Conservation (phyloP, 2,797 vertebrate genomes). For the Sebastes kiyomatsui region DNA sequence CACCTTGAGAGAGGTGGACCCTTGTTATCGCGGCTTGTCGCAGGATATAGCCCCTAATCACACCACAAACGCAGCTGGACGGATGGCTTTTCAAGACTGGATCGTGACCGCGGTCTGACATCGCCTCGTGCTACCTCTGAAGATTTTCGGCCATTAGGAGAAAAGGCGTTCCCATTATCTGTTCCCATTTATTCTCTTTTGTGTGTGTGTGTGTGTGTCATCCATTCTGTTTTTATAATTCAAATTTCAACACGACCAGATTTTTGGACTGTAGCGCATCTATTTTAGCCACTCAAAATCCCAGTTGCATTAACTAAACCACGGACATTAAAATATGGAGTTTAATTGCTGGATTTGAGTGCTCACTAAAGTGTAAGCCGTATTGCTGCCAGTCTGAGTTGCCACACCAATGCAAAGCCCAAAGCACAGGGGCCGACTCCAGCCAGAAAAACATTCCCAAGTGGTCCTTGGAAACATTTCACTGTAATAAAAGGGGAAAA, state of each 20-base stretch:
- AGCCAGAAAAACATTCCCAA: conserved; percentile 42
- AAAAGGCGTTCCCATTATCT: background rate
- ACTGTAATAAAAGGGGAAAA: conserved; percentile 24
- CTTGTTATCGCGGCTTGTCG: conserved; percentile 60
- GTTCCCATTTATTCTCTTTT: background rate
- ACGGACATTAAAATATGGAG: conserved; percentile 8
- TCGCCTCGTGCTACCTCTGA: conserved; percentile 7
- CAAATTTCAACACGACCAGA: background rate
- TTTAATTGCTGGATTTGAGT: conserved; percentile 28
- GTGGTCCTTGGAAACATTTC: conserved; percentile 54
- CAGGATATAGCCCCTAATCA: conserved; percentile 46
- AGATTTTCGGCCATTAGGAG: conserved; percentile 22
- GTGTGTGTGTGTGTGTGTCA: background rate
- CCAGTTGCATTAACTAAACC: conserved; percentile 12
- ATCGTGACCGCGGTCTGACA: background rate
- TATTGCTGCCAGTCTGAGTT: conserved; percentile 30
- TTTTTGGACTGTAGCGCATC: background rate
- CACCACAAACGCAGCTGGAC: conserved; percentile 35
- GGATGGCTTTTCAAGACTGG: conserved; percentile 40
- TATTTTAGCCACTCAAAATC: background rate
- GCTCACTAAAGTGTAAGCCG: conserved; percentile 21
- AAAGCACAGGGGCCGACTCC: conserved; percentile 41
- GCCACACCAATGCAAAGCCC: conserved; percentile 36
- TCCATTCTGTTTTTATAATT: background rate
- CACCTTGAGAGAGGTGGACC: conserved; percentile 59